Conservation (phyloP, 1,140 invertebrate species). For the Bombyx mandarina region DNA sequence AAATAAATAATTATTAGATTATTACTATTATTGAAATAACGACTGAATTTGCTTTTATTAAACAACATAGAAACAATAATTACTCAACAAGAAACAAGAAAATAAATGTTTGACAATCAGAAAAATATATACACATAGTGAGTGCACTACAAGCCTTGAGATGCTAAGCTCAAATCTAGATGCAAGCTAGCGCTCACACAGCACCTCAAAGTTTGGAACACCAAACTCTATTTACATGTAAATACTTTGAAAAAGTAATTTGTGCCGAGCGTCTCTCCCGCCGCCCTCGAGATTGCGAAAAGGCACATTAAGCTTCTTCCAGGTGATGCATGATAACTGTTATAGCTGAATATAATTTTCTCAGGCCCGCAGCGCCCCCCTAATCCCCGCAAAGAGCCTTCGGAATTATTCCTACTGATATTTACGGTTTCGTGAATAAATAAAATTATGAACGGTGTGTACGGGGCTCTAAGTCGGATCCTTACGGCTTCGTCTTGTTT, state of each 20-base stretch:
- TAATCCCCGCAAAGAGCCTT: conserved; percentile 70
- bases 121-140: too few relatives aligned
- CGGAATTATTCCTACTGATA: conserved; percentile 66
- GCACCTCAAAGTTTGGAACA: conserved; percentile 38
- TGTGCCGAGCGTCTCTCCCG: conserved; percentile 48
- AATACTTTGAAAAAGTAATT: conserved; percentile 71
- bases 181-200: conserved; percentile 9
- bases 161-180: conserved; percentile 3
- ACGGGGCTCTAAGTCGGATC: conserved; percentile 40
- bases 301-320: conserved; percentile 65
- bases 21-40: too few relatives aligned
- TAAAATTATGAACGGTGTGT: conserved; percentile 64
- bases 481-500: conserved; percentile 41
- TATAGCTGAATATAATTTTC: conserved; percentile 71
- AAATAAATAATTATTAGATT: too few relatives aligned
- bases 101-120: too few relatives aligned
- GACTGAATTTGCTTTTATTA: too few relatives aligned
- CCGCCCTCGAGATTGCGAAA: conserved; percentile 69
- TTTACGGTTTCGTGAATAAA: conserved; percentile 69
- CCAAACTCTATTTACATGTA: conserved; percentile 66
- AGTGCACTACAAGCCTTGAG: too few relatives aligned
- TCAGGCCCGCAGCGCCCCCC: conserved; percentile 56
- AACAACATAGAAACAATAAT: too few relatives aligned
- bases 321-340: conserved; percentile 72
- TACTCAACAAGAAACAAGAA: too few relatives aligned